A percentile compares a stretch with the other conserved stretches of the same genome.
Conservation (phyloP, 2,797 vertebrate species). For the Pygocentrus nattereri region DNA sequence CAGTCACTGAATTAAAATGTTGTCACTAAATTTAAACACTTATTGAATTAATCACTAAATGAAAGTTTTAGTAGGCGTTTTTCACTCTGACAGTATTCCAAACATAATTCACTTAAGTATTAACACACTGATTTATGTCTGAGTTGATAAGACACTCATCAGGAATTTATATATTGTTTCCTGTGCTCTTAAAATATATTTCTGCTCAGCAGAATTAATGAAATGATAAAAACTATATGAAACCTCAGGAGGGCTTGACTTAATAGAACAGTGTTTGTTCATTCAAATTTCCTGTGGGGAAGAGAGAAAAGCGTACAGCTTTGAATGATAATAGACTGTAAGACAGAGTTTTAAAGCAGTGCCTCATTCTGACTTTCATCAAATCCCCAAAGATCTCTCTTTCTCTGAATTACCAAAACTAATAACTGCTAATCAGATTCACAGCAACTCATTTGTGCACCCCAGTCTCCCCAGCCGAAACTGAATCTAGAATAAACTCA, state of each 20-base stretch:
- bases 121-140: too few relatives aligned
- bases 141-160: not conserved
- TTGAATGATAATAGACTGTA: not conserved
- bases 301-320: not conserved
- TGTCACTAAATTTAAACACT: too few relatives aligned
- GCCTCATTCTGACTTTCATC: not conserved
- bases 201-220: not conserved
- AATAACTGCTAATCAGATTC: not conserved
- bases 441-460: not conserved
- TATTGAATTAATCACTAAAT: too few relatives aligned
- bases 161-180: not conserved
- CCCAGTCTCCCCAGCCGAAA: not conserved
- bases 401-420: not conserved
- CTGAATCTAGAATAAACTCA: not conserved
- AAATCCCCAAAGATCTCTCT: not conserved
- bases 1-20: not conserved
- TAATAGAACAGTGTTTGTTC: conserved; percentile 3
- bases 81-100: too few relatives aligned
- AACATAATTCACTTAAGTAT: not conserved
- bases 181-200: not conserved
- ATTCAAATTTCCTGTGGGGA: not conserved
- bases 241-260: not conserved
- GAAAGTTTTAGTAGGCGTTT: too few relatives aligned
- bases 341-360: not conserved
- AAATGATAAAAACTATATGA: not conserved